phyloP scores from a whole-genome alignment of 2,888 invertebrate species.

The Leptinotarsa peninsularis region DNA sequence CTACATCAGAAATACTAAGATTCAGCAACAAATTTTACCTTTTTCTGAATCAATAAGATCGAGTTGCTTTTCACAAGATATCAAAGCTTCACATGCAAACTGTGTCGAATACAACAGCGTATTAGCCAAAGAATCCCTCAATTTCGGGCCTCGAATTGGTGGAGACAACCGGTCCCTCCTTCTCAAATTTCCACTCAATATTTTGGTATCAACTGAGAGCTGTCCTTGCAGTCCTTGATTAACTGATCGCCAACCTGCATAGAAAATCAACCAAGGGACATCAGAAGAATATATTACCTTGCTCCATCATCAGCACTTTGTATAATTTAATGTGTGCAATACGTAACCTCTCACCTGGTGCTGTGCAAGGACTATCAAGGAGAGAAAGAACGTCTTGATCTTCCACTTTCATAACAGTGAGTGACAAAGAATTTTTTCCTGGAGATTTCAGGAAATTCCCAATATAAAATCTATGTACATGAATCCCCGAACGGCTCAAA shows the following conservation, averaged over 20 bases:
- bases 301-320: not conserved
- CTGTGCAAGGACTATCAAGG: constrained; percentile 72
- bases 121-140: constrained; percentile 55
- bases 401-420: constrained; percentile 75
- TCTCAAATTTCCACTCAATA: constrained; percentile 42
- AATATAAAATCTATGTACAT: constrained; percentile 50
- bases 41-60: constrained; percentile 77
- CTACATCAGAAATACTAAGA: too few species aligned
- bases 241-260: constrained; percentile 52
- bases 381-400: constrained; percentile 68
- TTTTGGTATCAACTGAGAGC: constrained; percentile 28
- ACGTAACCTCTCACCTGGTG: constrained; percentile 67
- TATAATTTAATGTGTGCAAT: constrained; percentile 7
- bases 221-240: constrained; percentile 36
- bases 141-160: constrained; percentile 59
- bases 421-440: constrained; percentile 59
- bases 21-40: constrained; percentile 56
- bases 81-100: constrained; percentile 70
- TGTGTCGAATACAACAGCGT: constrained; percentile 59
- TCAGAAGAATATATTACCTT: not conserved
- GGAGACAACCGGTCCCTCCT: constrained; percentile 48
- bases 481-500: constrained; percentile 49
- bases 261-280: not conserved
- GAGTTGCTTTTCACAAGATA: constrained; percentile 72
- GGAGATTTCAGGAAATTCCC: constrained; percentile 49